phyloP scores from a whole-genome alignment of 1,140 invertebrate species.

The Anthonomus grandis region DNA sequence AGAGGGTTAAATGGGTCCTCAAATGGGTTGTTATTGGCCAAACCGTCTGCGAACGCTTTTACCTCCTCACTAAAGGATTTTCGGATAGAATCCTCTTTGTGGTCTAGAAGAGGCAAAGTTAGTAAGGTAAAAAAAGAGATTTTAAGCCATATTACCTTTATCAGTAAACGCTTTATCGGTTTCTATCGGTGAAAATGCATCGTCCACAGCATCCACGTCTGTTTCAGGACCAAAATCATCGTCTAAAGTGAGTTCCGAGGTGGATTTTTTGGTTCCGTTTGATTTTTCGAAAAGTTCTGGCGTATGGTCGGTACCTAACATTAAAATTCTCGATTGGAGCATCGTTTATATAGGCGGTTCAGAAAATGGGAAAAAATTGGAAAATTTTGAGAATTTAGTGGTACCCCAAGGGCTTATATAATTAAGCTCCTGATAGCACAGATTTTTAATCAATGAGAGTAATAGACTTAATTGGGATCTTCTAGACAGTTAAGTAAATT shows the following conservation, averaged over 20 bases:
- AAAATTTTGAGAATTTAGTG: not conserved
- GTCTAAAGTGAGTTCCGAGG: conserved; percentile 50
- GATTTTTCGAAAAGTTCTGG: conserved; percentile 35
- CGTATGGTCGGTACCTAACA: conserved; percentile 21
- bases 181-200: conserved; percentile 38
- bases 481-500: no score
- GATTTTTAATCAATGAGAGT: no score
- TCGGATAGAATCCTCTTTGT: conserved; percentile 26
- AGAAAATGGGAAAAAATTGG: not conserved
- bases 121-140: not conserved
- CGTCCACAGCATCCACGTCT: conserved; percentile 59
- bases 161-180: conserved; percentile 21
- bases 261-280: conserved; percentile 39
- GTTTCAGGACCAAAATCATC: conserved; percentile 60
- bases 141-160: conserved; percentile 19
- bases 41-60: conserved; percentile 25
- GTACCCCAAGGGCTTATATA: no score
- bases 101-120: conserved; percentile 14
- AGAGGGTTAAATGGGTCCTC: conserved; percentile 34
- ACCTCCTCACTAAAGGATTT: conserved; percentile 6
- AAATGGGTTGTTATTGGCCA: conserved; percentile 33
- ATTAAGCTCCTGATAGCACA: no score
- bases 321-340: no score
- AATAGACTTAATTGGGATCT: no score
- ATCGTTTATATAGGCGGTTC: no score